Evolutionary conservation across 2,113 vertebrate genomes (phyloP).

Genomic region (Pithys albifrons): DNA sequence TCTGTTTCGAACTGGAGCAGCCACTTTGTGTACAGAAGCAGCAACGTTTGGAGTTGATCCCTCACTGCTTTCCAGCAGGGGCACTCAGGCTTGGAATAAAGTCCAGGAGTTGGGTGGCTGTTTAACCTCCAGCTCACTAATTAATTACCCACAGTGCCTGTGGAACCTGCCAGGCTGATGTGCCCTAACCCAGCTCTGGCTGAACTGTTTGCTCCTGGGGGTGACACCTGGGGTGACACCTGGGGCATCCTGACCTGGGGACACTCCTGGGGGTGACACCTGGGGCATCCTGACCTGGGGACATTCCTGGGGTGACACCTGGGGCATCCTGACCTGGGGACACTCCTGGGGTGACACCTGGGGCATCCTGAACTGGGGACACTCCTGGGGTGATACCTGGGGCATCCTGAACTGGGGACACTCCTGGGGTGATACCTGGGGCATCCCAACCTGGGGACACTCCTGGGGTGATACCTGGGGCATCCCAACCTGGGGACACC

Average conservation of each 20-base stretch:
- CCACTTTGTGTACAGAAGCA: slow-evolving; percentile 41
- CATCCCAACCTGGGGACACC: too few relatives aligned
- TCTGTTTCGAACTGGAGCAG: slow-evolving; percentile 48
- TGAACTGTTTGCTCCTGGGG: background rate
- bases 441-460: background rate
- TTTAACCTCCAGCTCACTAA: slow-evolving; percentile 25
- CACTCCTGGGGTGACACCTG: background rate
- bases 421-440: background rate
- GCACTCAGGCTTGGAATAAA: background rate
- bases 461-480: background rate
- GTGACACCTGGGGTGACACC: too few relatives aligned
- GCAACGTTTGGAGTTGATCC: slow-evolving; percentile 2
- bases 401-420: too few relatives aligned
- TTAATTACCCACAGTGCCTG: background rate
- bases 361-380: background rate
- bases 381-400: background rate
- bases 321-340: too few relatives aligned
- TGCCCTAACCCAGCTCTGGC: background rate
- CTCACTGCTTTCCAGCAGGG: background rate
- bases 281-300: background rate
- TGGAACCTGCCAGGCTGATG: background rate
- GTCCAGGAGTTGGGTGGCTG: background rate
- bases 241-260: too few relatives aligned
- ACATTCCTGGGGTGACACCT: background rate
- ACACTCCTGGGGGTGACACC: background rate